Conservation (phyloP, 2,888 invertebrate genomes). For the Macropis europaea region DNA sequence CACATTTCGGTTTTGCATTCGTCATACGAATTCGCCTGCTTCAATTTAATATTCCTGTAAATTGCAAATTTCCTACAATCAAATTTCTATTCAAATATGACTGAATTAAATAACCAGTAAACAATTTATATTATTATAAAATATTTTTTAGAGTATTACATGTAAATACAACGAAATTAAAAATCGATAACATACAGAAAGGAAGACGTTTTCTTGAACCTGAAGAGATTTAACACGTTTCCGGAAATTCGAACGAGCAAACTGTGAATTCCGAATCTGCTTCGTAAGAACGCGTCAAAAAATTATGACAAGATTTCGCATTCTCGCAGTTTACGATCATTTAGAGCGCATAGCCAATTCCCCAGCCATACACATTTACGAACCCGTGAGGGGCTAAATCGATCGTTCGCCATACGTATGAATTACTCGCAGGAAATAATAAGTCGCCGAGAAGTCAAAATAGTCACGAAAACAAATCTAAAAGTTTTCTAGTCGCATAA, state of each 20-base stretch:
- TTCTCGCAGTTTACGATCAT: conserved; percentile 12
- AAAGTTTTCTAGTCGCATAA: conserved; percentile 2
- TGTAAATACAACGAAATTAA: no score
- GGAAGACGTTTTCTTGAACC: background rate
- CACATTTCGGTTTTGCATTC: no score
- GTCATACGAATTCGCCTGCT: no score
- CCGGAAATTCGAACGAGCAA: background rate
- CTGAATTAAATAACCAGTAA: no score
- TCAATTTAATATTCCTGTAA: no score
- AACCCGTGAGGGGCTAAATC: background rate
- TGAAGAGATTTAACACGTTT: background rate
- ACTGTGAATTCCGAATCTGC: background rate
- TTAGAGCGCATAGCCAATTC: conserved; percentile 13
- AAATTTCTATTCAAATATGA: no score
- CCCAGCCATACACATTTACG: background rate
- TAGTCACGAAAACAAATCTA: background rate
- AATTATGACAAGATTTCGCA: background rate
- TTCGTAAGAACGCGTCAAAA: background rate
- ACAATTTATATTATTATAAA: no score
- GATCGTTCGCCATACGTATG: background rate
- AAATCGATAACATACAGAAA: no score
- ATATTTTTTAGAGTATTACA: no score
- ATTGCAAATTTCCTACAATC: no score
- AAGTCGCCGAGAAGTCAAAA: background rate
- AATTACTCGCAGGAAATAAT: background rate